phyloP scores from a whole-genome alignment of 2,888 invertebrate species.

The Troides oblongomaculatus region DNA sequence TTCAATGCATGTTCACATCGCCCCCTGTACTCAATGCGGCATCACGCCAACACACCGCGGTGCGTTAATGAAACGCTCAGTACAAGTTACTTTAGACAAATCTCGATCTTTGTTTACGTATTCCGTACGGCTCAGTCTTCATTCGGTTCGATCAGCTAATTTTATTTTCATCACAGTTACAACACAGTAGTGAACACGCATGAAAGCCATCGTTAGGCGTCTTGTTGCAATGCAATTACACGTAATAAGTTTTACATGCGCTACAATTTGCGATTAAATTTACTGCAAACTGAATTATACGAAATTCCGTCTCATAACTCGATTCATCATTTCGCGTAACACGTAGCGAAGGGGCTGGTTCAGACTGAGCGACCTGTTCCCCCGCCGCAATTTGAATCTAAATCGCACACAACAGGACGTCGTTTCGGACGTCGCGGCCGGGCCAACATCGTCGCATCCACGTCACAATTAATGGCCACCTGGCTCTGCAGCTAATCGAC shows the following conservation, averaged over 20 bases:
- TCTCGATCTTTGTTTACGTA: neutral
- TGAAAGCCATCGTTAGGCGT: too few relatives aligned
- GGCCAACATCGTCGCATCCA: slow-evolving; percentile 58
- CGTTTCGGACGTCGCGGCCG: slow-evolving; percentile 45
- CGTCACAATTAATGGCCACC: slow-evolving; percentile 73
- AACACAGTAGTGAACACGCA: too few relatives aligned
- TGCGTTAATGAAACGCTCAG: neutral
- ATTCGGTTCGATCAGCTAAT: too few relatives aligned
- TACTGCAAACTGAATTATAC: slow-evolving; percentile 18
- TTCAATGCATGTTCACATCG: slow-evolving; percentile 22
- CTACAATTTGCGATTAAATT: slow-evolving; percentile 8
- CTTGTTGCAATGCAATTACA: too few relatives aligned
- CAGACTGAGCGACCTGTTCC: slow-evolving; percentile 16
- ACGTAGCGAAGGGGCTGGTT: slow-evolving; percentile 21
- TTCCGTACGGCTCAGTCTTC: too few relatives aligned
- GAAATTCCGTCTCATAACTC: slow-evolving; percentile 25
- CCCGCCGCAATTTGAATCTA: slow-evolving; percentile 42
- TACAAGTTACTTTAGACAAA: neutral
- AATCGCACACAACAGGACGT: slow-evolving; percentile 3
- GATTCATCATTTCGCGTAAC: slow-evolving; percentile 26
- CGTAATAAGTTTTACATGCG: too few relatives aligned
- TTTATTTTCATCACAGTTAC: too few relatives aligned
- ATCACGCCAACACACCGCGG: neutral
- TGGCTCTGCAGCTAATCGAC: slow-evolving; percentile 75
- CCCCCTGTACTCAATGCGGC: neutral